Percentiles rank a stretch among this genome's conserved stretches.
phyloP scores from a whole-genome alignment of 2,888 invertebrate genomes.

The Mythimna loreyi region DNA sequence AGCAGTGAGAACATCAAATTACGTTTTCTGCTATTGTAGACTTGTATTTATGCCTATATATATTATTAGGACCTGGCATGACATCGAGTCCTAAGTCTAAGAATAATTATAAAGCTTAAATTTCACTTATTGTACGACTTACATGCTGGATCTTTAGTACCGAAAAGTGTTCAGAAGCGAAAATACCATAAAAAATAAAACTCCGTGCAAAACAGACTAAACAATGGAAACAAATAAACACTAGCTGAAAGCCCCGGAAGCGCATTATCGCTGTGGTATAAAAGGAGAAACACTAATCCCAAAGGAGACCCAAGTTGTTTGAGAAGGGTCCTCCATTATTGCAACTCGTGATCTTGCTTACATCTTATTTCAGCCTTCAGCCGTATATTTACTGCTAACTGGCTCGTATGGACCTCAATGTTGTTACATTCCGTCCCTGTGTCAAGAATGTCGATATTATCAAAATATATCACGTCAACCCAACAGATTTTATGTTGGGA shows the following conservation, averaged over 20 bases:
- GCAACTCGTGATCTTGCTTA: conserved; percentile 47
- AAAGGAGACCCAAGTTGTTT: conserved; percentile 46
- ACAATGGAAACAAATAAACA: conserved; percentile 44
- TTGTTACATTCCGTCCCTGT: conserved; percentile 5
- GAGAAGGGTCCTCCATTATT: conserved; percentile 58
- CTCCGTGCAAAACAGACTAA: conserved; percentile 11
- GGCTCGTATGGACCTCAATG: conserved; percentile 16
- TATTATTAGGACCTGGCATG: no score
- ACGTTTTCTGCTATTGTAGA: no score
- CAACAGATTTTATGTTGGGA: conserved; percentile 16
- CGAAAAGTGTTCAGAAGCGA: not conserved
- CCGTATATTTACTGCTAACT: conserved; percentile 43
- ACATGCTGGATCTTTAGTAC: no score
- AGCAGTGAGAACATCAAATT: no score
- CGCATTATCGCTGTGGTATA: conserved; percentile 54
- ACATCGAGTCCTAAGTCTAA: no score
- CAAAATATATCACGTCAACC: conserved; percentile 38
- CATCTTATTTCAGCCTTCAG: conserved; percentile 40
- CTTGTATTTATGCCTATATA: no score
- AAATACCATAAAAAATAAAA: conserved; percentile 5
- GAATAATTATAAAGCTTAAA: no score
- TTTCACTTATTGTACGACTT: no score
- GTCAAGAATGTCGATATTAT: conserved; percentile 34
- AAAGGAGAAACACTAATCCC: conserved; percentile 52
- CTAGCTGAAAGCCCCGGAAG: conserved; percentile 28